phyloP scores from a whole-genome alignment of 1,140 invertebrate species.

The Drosophila lacertosa region DNA sequence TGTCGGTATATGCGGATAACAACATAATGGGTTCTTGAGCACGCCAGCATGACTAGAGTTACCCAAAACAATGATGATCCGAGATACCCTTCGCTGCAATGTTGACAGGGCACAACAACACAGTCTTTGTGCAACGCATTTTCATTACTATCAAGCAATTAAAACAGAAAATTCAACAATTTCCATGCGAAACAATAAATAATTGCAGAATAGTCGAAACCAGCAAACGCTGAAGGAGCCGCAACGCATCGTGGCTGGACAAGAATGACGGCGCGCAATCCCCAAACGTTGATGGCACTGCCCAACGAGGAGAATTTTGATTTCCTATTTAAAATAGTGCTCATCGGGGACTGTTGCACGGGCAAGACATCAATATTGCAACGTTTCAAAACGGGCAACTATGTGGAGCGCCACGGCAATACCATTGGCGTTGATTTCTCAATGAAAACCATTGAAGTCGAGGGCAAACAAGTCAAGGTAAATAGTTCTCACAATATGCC shows the following conservation, averaged over 20 bases:
- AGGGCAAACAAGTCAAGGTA: constrained; percentile 97
- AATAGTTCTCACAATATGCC: constrained; percentile 20
- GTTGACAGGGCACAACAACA: constrained; percentile 40
- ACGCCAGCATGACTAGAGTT: neutral
- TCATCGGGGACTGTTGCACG: constrained; percentile 91
- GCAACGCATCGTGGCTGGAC: constrained; percentile 19
- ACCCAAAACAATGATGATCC: neutral
- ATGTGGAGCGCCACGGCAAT: constrained; percentile 95
- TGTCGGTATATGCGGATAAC: neutral
- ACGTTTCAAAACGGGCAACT: constrained; percentile 96
- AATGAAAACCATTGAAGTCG: constrained; percentile 97
- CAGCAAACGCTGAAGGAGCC: constrained; percentile 17
- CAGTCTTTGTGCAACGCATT: constrained; percentile 54
- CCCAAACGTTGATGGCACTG: constrained; percentile 85
- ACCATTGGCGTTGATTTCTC: constrained; percentile 98
- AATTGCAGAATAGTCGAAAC: constrained; percentile 33
- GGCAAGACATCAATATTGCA: constrained; percentile 95
- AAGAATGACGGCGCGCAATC: constrained; percentile 85
- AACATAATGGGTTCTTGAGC: neutral
- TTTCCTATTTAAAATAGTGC: constrained; percentile 91
- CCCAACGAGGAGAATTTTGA: constrained; percentile 88
- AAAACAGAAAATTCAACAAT: constrained; percentile 39
- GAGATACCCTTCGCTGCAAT: constrained; percentile 9
- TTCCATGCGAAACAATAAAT: constrained; percentile 41
- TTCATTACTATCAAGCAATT: constrained; percentile 37